Evolutionary conservation across 2,113 vertebrate species (phyloP).

Genomic region (Ammodytes dubius): DNA sequence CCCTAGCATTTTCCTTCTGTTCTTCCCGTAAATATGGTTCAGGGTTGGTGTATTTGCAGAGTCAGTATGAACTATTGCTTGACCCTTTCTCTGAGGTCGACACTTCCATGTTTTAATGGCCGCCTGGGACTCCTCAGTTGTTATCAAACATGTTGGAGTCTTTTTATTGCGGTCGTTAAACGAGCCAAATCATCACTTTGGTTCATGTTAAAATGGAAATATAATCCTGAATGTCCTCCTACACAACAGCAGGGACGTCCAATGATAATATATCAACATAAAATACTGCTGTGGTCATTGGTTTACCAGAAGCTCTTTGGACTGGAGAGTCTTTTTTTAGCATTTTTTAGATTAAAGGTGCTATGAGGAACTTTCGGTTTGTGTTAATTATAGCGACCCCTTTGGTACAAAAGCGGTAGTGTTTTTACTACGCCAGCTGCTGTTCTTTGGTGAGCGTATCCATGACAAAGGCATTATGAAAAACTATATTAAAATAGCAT

Average conservation of each 20-base stretch:
- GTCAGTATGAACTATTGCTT: background rate
- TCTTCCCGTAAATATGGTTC: background rate
- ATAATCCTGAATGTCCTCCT: slow-evolving; percentile 20
- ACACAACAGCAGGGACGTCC: background rate
- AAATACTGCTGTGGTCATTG: background rate
- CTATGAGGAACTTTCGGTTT: too few species aligned
- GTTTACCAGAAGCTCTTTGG: slow-evolving; percentile 22
- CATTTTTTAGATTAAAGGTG: too few species aligned
- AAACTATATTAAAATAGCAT: too few species aligned
- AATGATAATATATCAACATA: background rate
- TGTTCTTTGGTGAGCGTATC: too few species aligned
- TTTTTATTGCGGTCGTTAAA: background rate
- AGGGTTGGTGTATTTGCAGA: background rate
- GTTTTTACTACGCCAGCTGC: too few species aligned
- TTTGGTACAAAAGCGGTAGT: too few species aligned
- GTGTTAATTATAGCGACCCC: too few species aligned
- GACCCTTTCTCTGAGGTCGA: background rate
- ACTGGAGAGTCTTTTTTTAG: background rate
- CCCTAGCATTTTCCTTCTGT: background rate
- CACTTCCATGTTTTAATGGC: background rate
- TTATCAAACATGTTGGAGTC: background rate
- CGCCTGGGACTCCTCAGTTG: background rate
- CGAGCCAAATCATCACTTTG: background rate
- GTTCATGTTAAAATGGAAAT: background rate
- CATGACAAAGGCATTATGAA: too few species aligned